Evolutionary conservation across 2,888 invertebrate genomes (phyloP).

Genomic region (Tortrix viridana): DNA sequence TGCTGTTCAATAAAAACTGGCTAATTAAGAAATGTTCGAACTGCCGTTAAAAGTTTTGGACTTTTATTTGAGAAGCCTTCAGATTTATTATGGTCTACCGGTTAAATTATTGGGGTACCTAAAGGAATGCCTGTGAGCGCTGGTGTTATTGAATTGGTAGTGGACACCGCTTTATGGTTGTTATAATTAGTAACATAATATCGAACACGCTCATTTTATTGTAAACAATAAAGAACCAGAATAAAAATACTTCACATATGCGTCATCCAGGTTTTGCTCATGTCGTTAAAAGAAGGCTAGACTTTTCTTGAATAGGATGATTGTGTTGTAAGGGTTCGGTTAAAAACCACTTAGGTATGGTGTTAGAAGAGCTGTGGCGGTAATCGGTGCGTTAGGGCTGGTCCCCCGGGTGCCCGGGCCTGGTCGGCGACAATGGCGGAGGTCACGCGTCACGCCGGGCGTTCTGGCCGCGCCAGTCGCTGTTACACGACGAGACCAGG

Average conservation of each 20-base stretch:
- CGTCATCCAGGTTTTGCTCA: neutral
- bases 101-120: conserved; percentile 51
- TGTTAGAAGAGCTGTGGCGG: neutral
- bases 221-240: conserved; percentile 15
- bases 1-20: conserved; percentile 78
- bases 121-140: conserved; percentile 35
- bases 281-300: neutral
- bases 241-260: neutral
- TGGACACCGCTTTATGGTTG: conserved; percentile 38
- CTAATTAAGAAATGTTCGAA: conserved; percentile 81
- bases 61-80: conserved; percentile 61
- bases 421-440: conserved; percentile 57
- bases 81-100: conserved; percentile 58
- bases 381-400: neutral
- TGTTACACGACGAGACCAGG: too few relatives aligned
- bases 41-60: conserved; percentile 70
- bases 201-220: conserved; percentile 33
- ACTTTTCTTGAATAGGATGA: neutral
- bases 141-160: conserved; percentile 30
- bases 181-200: conserved; percentile 37
- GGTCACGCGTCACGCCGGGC: conserved; percentile 57
- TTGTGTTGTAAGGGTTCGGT: neutral
- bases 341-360: neutral
- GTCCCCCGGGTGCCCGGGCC: conserved; percentile 28
- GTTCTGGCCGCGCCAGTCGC: conserved; percentile 54